Percentiles rank a stretch among this genome's conserved stretches.
These are phyloP conservation scores for Drosophila dives DNA, from an alignment of 2,888 invertebrate genomes.

Conservation along the genomic window DNA sequence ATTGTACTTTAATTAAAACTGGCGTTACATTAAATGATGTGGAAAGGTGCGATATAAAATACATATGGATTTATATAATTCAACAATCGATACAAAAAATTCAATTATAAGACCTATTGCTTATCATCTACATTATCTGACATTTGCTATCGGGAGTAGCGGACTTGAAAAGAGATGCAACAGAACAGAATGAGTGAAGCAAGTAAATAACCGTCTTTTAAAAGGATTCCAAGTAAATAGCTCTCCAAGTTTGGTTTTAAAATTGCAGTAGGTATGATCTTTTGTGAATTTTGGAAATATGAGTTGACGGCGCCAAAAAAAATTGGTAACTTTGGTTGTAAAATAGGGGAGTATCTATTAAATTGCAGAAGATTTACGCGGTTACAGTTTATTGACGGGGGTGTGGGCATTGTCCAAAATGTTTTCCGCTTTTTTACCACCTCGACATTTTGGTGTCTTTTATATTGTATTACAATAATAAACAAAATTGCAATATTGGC, in stretches of 20 bases:
- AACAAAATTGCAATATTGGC: too few species aligned
- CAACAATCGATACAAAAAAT: neutral
- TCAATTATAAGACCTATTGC: neutral
- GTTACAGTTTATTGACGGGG: too few species aligned
- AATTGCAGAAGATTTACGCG: too few species aligned
- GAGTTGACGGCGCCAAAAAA: too few species aligned
- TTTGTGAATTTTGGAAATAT: neutral
- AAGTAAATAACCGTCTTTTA: too few species aligned
- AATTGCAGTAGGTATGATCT: neutral
- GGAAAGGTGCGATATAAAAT: neutral
- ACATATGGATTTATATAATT: neutral
- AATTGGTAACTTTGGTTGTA: neutral
- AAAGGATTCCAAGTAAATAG: neutral
- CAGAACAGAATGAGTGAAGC: neutral
- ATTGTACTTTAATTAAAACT: neutral
- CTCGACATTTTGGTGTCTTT: too few species aligned
- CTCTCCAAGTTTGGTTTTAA: neutral
- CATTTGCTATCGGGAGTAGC: neutral
- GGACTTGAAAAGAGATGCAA: neutral
- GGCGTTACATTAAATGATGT: neutral
- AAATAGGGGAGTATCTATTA: neutral
- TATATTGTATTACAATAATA: too few species aligned
- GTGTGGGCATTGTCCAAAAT: too few species aligned
- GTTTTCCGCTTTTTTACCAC: too few species aligned
- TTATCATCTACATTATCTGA: neutral